Evolutionary conservation across 1,140 invertebrate genomes (phyloP).

Genomic region (Sycophaga agraensis): DNA sequence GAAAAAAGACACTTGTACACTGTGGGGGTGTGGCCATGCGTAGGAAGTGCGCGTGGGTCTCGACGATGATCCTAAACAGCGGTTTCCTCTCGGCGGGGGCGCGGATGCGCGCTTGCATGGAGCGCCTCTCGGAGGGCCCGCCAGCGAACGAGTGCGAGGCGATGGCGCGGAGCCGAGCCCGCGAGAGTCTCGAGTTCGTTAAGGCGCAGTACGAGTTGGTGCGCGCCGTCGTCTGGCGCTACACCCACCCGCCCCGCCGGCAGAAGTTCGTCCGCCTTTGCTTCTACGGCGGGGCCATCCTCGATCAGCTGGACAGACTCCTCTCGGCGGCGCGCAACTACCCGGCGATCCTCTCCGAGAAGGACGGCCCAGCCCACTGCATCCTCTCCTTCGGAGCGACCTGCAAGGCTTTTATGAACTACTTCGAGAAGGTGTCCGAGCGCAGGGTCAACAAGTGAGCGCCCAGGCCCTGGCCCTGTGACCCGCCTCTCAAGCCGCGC

Average conservation of each 20-base stretch:
- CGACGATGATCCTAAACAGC: slow-evolving; percentile 45
- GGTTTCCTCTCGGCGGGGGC: slow-evolving; percentile 41
- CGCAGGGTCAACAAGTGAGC: slow-evolving; percentile 47
- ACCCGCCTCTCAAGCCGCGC: background rate
- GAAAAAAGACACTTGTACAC: too few relatives aligned
- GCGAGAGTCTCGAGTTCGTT: slow-evolving; percentile 43
- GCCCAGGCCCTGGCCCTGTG: too few relatives aligned
- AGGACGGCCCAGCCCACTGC: slow-evolving; percentile 11
- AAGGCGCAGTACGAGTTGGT: slow-evolving; percentile 47
- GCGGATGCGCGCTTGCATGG: slow-evolving; percentile 35
- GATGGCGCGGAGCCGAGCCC: slow-evolving; percentile 31
- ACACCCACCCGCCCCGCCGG: slow-evolving; percentile 45
- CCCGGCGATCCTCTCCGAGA: slow-evolving; percentile 21
- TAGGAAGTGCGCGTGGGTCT: slow-evolving; percentile 44
- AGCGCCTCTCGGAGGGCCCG: slow-evolving; percentile 16
- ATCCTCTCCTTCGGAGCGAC: slow-evolving; percentile 31
- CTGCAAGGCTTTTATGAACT: slow-evolving; percentile 53
- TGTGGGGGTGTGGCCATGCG: too few relatives aligned
- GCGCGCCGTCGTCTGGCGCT: slow-evolving; percentile 50
- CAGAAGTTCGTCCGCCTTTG: slow-evolving; percentile 41
- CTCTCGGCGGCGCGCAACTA: slow-evolving; percentile 27
- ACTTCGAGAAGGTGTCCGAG: slow-evolving; percentile 54
- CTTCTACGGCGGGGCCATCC: slow-evolving; percentile 48
- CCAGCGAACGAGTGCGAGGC: slow-evolving; percentile 19
- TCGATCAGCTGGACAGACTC: slow-evolving; percentile 46